These are phyloP conservation scores for Epinephelus lanceolatus DNA, from an alignment of 2,113 vertebrate species.

Conservation along the genomic window DNA sequence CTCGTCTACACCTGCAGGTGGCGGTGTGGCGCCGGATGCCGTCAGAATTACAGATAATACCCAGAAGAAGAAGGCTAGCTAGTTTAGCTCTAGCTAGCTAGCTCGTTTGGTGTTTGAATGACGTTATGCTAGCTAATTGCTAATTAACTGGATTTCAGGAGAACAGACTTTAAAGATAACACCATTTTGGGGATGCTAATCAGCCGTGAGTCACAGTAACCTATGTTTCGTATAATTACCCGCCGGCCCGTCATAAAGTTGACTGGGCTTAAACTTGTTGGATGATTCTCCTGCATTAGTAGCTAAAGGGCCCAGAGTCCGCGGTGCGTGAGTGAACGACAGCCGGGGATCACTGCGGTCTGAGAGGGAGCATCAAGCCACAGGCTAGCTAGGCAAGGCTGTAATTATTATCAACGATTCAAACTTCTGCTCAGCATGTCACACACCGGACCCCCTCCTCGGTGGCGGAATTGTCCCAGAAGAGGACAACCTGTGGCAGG, in stretches of 20 bases:
- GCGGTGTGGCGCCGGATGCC: neutral
- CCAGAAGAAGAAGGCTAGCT: slow-evolving; percentile 23
- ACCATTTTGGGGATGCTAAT: neutral
- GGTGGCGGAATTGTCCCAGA: slow-evolving; percentile 95
- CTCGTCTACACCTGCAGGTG: neutral
- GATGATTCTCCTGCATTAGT: slow-evolving; percentile 44
- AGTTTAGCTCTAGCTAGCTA: slow-evolving; percentile 40
- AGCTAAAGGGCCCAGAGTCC: slow-evolving; percentile 59
- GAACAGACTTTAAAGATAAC: neutral
- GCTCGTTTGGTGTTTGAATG: slow-evolving; percentile 9
- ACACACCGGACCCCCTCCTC: slow-evolving; percentile 92
- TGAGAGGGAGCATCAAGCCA: neutral
- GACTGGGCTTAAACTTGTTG: slow-evolving; percentile 31
- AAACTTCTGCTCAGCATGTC: slow-evolving; percentile 81
- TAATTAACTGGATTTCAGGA: slow-evolving; percentile 31
- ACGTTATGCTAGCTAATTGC: slow-evolving; percentile 47
- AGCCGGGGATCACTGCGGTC: slow-evolving; percentile 12
- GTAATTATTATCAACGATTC: neutral
- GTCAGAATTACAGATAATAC: neutral
- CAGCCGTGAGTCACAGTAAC: neutral
- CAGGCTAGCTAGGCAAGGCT: neutral
- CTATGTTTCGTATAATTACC: slow-evolving; percentile 2
- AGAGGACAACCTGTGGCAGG: slow-evolving; percentile 96
- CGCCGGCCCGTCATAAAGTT: slow-evolving; percentile 38
- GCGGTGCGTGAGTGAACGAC: slow-evolving; percentile 63